Conservation (phyloP, 1,140 invertebrate genomes). For the Drosophila sulfurigaster region DNA sequence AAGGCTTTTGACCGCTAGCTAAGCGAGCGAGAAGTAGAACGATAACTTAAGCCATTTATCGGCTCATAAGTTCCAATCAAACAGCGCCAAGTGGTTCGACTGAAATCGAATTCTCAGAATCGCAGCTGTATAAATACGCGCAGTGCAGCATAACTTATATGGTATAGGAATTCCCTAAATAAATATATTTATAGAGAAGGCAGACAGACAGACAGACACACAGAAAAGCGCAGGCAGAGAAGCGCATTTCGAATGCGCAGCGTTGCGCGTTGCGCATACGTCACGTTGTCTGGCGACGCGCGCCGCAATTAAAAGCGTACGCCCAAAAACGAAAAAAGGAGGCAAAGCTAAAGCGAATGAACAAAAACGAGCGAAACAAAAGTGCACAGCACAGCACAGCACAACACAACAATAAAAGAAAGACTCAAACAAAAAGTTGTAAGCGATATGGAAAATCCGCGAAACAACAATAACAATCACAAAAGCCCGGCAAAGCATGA, state of each 20-base stretch:
- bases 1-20: slow-evolving; percentile 7
- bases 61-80: background rate
- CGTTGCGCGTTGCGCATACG: slow-evolving; percentile 68
- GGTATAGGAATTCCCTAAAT: slow-evolving; percentile 9
- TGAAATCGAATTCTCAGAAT: slow-evolving; percentile 39
- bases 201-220: background rate
- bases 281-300: slow-evolving; percentile 64
- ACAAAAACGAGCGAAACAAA: slow-evolving; percentile 38
- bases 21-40: background rate
- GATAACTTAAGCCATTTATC: slow-evolving; percentile 1
- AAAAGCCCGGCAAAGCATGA: slow-evolving; percentile 60
- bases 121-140: slow-evolving; percentile 18
- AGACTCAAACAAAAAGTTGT: slow-evolving; percentile 22
- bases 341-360: slow-evolving; percentile 2
- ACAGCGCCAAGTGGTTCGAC: slow-evolving; percentile 8
- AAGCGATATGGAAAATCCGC: slow-evolving; percentile 54
- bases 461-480: slow-evolving; percentile 37
- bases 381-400: background rate
- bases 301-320: slow-evolving; percentile 28
- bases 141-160: slow-evolving; percentile 6
- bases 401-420: slow-evolving; percentile 12
- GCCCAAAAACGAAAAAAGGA: slow-evolving; percentile 32
- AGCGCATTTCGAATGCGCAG: slow-evolving; percentile 57
- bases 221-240: background rate
- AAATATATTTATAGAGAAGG: slow-evolving; percentile 9